These are phyloP conservation scores for Muraenolepis orangiensis DNA, from an alignment of 2,797 vertebrate species.

Conservation along the genomic window DNA sequence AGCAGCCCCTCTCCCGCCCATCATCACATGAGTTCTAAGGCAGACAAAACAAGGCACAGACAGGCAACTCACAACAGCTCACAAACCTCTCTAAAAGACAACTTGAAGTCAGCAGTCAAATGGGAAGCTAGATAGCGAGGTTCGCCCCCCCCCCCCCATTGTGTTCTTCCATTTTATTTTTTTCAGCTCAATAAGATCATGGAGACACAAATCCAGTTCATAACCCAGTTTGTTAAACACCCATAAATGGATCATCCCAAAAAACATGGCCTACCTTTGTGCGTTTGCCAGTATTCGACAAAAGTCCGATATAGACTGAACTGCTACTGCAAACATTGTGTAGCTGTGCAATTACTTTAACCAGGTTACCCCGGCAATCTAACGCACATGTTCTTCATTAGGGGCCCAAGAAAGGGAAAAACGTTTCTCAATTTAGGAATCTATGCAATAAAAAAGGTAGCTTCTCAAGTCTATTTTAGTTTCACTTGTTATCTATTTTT, in stretches of 20 bases:
- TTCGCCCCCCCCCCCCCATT: background rate
- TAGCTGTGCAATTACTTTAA: conserved; percentile 54
- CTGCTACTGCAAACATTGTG: conserved; percentile 48
- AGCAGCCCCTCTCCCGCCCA: conserved; percentile 39
- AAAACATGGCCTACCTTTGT: background rate
- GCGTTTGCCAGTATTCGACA: background rate
- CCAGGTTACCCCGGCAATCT: conserved; percentile 54
- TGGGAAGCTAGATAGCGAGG: background rate
- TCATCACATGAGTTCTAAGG: conserved; percentile 69
- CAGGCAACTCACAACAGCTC: too few relatives aligned
- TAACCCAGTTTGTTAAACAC: background rate
- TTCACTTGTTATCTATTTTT: background rate
- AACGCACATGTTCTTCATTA: conserved; percentile 60
- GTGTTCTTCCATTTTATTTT: background rate
- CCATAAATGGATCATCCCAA: background rate
- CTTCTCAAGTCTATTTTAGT: background rate
- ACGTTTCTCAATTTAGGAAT: conserved; percentile 24
- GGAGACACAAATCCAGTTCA: background rate
- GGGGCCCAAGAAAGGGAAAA: conserved; percentile 26
- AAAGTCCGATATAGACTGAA: conserved; percentile 24
- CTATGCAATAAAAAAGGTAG: background rate
- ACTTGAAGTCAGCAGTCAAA: background rate
- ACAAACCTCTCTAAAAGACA: conserved; percentile 29
- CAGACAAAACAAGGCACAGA: conserved; percentile 4
- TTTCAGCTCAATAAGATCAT: background rate